Conservation (phyloP, 2,888 invertebrate genomes). For the Diloba caeruleocephala region DNA sequence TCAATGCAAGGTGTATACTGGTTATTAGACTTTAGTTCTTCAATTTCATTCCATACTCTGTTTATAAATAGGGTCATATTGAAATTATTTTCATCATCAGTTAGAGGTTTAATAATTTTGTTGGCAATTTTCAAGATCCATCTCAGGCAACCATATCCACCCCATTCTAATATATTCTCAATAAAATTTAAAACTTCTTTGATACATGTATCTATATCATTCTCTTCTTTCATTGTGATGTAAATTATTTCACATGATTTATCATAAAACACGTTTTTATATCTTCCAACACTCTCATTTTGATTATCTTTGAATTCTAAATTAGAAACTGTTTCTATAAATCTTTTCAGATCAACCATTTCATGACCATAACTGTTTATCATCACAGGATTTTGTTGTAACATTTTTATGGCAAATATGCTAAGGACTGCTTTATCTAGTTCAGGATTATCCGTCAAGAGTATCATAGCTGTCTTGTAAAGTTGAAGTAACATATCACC, state of each 20-base stretch:
- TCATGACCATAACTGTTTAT: constrained; percentile 60
- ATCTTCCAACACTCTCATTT: constrained; percentile 71
- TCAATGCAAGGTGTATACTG: constrained; percentile 78
- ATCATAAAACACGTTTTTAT: constrained; percentile 75
- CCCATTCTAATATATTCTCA: constrained; percentile 77
- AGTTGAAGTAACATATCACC: constrained; percentile 63
- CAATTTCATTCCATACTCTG: constrained; percentile 81
- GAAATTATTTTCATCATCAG: constrained; percentile 58
- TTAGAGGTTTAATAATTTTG: constrained; percentile 62
- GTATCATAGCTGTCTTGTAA: constrained; percentile 64
- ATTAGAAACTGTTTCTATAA: constrained; percentile 59
- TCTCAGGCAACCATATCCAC: constrained; percentile 82
- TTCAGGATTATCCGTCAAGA: constrained; percentile 64
- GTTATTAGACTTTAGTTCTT: constrained; percentile 81
- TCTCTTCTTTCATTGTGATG: constrained; percentile 52
- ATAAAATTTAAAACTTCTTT: constrained; percentile 65
- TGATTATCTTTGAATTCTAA: constrained; percentile 52
- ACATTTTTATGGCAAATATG: constrained; percentile 64
- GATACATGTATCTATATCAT: constrained; percentile 39
- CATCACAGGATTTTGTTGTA: constrained; percentile 57
- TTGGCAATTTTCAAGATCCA: constrained; percentile 78
- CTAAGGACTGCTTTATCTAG: constrained; percentile 68
- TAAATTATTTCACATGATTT: constrained; percentile 73
- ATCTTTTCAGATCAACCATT: constrained; percentile 61
- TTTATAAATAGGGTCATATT: constrained; percentile 70